Conservation (phyloP, 2,888 invertebrate species). For the Microctonus hyperodae region DNA sequence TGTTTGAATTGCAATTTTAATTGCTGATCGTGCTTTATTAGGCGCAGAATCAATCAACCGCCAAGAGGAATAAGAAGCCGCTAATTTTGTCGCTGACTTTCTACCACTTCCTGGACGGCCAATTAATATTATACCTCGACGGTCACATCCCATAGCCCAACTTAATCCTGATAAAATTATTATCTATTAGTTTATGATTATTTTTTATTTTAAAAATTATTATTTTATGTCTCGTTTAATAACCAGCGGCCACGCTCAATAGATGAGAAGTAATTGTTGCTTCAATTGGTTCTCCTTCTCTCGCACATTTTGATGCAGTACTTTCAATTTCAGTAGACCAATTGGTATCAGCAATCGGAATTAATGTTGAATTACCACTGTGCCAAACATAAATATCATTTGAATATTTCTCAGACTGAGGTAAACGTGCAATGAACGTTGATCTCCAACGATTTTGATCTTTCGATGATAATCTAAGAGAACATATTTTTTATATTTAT, state of each 20-base stretch:
- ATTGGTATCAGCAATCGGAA: conserved; percentile 45
- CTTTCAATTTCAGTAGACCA: conserved; percentile 56
- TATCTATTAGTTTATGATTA: background rate
- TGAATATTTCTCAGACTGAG: conserved; percentile 31
- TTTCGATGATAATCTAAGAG: conserved; percentile 42
- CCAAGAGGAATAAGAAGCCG: conserved; percentile 49
- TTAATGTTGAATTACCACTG: conserved; percentile 44
- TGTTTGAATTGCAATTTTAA: conserved; percentile 78
- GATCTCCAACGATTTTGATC: conserved; percentile 51
- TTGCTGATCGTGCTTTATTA: conserved; percentile 81
- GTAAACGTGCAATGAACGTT: conserved; percentile 43
- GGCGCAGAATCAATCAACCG: conserved; percentile 57
- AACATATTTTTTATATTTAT: background rate
- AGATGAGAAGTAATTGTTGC: conserved; percentile 52
- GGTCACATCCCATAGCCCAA: conserved; percentile 55
- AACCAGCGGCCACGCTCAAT: conserved; percentile 52
- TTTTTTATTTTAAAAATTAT: too few relatives aligned
- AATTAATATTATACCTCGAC: conserved; percentile 52
- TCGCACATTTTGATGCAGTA: conserved; percentile 50
- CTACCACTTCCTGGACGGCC: conserved; percentile 60
- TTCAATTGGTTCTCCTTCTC: conserved; percentile 57
- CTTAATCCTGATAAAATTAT: conserved; percentile 46
- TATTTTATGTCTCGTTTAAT: conserved; percentile 16
- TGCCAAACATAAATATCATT: conserved; percentile 54
- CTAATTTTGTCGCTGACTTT: conserved; percentile 52